phyloP scores from a whole-genome alignment of 2,797 vertebrate genomes.

The Naso thynnoides region DNA sequence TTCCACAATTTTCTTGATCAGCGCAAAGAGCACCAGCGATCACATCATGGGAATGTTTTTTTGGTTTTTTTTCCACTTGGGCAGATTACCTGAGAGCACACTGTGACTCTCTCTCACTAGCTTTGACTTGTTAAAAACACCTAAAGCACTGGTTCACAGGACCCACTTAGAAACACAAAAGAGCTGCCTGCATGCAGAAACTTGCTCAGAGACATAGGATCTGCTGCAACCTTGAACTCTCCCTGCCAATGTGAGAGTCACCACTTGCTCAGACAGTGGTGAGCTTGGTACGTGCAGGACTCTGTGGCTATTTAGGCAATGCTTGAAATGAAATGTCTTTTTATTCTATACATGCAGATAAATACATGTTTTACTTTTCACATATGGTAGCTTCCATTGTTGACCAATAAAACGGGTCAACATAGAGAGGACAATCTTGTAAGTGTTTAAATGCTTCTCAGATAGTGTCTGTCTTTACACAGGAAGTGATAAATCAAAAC shows the following conservation, averaged over 20 bases:
- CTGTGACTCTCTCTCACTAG: conserved; percentile 60
- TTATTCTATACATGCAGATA: background rate
- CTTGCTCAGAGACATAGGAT: conserved; percentile 68
- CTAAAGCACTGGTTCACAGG: conserved; percentile 65
- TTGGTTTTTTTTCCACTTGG: conserved; percentile 60
- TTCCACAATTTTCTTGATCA: conserved; percentile 25
- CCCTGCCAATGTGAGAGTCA: conserved; percentile 58
- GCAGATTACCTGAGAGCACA: conserved; percentile 68
- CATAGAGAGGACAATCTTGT: background rate
- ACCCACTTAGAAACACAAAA: conserved; percentile 44
- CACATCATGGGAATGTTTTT: conserved; percentile 69
- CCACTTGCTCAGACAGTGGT: conserved; percentile 37
- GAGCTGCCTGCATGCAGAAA: conserved; percentile 71
- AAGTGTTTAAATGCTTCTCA: background rate
- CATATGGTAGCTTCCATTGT: background rate
- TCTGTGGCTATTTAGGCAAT: conserved; percentile 9
- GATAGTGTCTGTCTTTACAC: background rate
- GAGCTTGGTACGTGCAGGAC: conserved; percentile 42
- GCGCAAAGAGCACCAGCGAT: conserved; percentile 32
- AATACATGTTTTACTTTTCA: conserved; percentile 1
- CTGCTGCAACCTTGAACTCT: conserved; percentile 79
- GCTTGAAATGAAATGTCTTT: background rate
- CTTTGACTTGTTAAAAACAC: conserved; percentile 74
- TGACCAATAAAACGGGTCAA: background rate
- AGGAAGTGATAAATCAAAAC: background rate